A percentile compares a stretch with the other conserved stretches of the same genome.
Evolutionary conservation across 2,888 invertebrate species (phyloP).

Genomic region (Leucozona laternaria): DNA sequence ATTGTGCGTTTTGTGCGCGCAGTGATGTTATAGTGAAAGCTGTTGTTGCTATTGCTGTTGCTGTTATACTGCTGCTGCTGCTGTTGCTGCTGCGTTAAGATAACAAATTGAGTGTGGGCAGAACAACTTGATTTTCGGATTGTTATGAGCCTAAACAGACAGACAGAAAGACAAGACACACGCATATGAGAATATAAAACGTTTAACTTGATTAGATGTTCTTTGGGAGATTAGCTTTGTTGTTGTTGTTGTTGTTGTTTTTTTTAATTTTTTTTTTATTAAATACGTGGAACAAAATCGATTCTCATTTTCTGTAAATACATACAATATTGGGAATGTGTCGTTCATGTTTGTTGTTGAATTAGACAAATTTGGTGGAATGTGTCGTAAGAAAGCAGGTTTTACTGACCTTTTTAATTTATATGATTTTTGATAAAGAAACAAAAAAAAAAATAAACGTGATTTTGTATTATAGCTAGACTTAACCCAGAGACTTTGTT

Average conservation of each 20-base stretch:
- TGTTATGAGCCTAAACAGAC: slow-evolving; percentile 22
- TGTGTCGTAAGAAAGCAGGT: slow-evolving; percentile 28
- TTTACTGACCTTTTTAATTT: slow-evolving; percentile 39
- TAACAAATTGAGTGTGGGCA: slow-evolving; percentile 67
- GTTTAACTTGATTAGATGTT: slow-evolving; percentile 61
- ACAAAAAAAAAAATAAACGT: not conserved
- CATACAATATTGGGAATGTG: slow-evolving; percentile 28
- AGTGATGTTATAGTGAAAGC: slow-evolving; percentile 69
- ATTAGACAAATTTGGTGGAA: slow-evolving; percentile 43
- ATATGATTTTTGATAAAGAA: slow-evolving; percentile 18
- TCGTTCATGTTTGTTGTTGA: slow-evolving; percentile 24
- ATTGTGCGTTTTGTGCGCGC: slow-evolving; percentile 60
- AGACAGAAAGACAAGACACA: slow-evolving; percentile 6
- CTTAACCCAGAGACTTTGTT: slow-evolving; percentile 17
- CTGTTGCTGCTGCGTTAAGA: slow-evolving; percentile 40
- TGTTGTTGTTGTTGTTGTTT: no score
- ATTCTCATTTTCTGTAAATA: slow-evolving; percentile 12
- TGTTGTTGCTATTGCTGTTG: slow-evolving; percentile 22
- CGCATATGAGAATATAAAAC: slow-evolving; percentile 58
- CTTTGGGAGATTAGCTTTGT: slow-evolving; percentile 49
- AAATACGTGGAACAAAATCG: slow-evolving; percentile 49
- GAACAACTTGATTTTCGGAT: slow-evolving; percentile 43
- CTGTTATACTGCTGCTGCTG: slow-evolving; percentile 49
- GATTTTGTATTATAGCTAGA: slow-evolving; percentile 8
- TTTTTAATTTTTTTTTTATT: slow-evolving; percentile 36